phyloP scores from a whole-genome alignment of 1,140 invertebrate genomes.

The Harpegnathos saltator region DNA sequence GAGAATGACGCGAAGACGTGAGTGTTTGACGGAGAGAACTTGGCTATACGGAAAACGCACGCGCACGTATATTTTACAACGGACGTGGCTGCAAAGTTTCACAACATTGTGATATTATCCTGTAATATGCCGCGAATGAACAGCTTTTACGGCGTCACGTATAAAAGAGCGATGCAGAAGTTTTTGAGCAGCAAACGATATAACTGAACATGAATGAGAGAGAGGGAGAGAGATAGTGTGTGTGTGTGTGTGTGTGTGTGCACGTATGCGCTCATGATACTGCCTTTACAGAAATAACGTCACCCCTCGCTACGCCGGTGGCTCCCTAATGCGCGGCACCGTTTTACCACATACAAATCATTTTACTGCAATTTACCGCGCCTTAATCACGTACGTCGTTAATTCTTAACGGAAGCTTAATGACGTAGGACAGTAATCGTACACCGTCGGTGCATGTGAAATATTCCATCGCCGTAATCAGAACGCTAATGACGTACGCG shows the following conservation, averaged over 20 bases:
- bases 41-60: neutral
- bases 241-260: too few relatives aligned
- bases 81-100: neutral
- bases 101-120: conserved; percentile 1
- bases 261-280: neutral
- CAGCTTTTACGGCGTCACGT: neutral
- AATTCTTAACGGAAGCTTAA: conserved; percentile 40
- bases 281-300: neutral
- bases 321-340: neutral
- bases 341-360: conserved; percentile 21
- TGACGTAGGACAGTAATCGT: neutral
- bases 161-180: neutral
- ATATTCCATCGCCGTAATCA: neutral
- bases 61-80: neutral
- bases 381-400: conserved; percentile 15
- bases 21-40: too few relatives aligned
- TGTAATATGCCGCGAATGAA: neutral
- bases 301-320: neutral
- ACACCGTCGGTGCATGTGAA: neutral
- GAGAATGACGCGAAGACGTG: too few relatives aligned
- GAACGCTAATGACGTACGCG: neutral
- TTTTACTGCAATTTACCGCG: conserved; percentile 12
- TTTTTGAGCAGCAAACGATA: conserved; percentile 17
- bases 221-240: too few relatives aligned
- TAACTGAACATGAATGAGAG: neutral